Evolutionary conservation across 2,113 vertebrate genomes (phyloP).

Genomic region (Astatoreochromis straeleni): DNA sequence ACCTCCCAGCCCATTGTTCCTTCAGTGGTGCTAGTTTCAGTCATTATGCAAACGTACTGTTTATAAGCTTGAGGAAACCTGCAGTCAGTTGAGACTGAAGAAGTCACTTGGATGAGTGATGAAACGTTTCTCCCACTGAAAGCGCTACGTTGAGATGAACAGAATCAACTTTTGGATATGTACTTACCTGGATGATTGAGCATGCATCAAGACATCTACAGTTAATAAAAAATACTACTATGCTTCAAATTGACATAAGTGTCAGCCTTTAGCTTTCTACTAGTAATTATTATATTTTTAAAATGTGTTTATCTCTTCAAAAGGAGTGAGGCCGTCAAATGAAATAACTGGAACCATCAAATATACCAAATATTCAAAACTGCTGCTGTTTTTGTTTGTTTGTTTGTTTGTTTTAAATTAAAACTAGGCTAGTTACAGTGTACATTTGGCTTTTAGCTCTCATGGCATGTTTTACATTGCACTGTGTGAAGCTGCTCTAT

Average conservation of each 20-base stretch:
- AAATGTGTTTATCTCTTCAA: not conserved
- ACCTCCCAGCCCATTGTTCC: not conserved
- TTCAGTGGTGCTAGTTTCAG: not conserved
- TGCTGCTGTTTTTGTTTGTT: not conserved
- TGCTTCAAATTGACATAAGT: not conserved
- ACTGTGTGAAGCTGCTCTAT: not conserved
- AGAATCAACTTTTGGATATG: not conserved
- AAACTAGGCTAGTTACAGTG: not conserved
- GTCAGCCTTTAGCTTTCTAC: not conserved
- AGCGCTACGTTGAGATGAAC: not conserved
- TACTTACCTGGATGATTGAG: not conserved
- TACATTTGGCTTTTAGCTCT: not conserved
- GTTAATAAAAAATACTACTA: not conserved
- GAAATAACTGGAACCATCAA: not conserved
- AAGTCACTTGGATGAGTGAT: not conserved
- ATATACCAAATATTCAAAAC: not conserved
- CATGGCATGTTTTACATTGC: not conserved
- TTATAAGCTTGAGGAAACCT: not conserved
- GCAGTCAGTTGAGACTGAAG: not conserved
- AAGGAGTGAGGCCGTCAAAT: not conserved
- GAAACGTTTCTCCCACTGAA: fast-evolving
- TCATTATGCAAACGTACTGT: not conserved
- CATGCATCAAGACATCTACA: not conserved
- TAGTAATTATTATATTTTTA: not conserved
- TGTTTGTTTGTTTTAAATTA: not conserved